These are phyloP conservation scores for Urocynchramus pylzowi DNA, from an alignment of 2,113 vertebrate genomes.

Conservation along the genomic window DNA sequence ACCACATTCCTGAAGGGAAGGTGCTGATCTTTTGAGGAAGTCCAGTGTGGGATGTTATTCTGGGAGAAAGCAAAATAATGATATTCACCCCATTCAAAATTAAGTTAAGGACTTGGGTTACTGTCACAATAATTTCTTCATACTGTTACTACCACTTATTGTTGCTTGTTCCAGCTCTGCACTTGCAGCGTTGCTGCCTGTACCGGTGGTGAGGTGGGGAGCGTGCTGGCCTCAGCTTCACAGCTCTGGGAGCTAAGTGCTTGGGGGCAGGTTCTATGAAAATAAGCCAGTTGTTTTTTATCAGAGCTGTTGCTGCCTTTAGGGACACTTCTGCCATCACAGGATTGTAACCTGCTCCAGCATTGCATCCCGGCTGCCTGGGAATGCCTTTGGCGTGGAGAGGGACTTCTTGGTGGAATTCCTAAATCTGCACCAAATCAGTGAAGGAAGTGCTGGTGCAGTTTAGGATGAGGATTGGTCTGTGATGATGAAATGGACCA, in stretches of 20 bases:
- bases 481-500: background rate
- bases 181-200: background rate
- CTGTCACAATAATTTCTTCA: background rate
- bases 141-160: background rate
- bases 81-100: background rate
- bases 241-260: background rate
- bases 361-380: background rate
- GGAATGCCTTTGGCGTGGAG: background rate
- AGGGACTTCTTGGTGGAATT: background rate
- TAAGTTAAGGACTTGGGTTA: background rate
- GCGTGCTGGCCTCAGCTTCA: background rate
- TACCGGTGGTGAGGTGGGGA: background rate
- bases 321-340: background rate
- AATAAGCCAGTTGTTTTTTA: background rate
- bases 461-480: background rate
- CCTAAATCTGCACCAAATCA: background rate
- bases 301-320: background rate
- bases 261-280: fast-evolving
- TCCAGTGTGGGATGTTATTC: background rate
- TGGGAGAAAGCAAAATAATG: background rate
- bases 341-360: background rate
- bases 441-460: background rate
- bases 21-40: background rate
- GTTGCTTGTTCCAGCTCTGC: background rate
- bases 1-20: background rate